Evolutionary conservation across 2,888 invertebrate species (phyloP).

Genomic region (Cabera pusaria): DNA sequence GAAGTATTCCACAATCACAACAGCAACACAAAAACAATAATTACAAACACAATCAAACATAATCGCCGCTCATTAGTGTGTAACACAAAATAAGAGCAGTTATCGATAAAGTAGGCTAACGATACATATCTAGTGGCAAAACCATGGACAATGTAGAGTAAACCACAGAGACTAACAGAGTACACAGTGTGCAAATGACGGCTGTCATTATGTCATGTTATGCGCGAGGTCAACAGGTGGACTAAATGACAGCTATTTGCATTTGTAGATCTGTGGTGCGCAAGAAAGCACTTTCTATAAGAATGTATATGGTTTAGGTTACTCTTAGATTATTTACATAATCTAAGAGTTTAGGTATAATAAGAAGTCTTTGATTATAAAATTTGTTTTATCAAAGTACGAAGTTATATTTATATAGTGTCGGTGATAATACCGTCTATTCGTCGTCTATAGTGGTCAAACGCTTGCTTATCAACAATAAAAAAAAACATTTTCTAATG

Average conservation of each 20-base stretch:
- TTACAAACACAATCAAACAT: conserved; percentile 10
- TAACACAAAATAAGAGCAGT: conserved; percentile 17
- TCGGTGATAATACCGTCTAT: too few relatives aligned
- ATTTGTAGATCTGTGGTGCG: conserved; percentile 3
- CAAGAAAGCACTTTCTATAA: conserved; percentile 5
- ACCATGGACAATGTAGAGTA: conserved; percentile 8
- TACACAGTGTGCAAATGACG: conserved; percentile 21
- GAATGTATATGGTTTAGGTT: too few relatives aligned
- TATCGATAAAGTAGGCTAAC: conserved; percentile 32
- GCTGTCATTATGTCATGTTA: conserved; percentile 26
- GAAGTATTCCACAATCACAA: too few relatives aligned
- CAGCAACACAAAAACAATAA: too few relatives aligned
- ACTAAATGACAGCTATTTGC: conserved; percentile 9
- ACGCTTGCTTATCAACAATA: too few relatives aligned
- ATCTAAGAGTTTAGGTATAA: too few relatives aligned
- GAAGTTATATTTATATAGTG: too few relatives aligned
- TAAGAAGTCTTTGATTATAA: too few relatives aligned
- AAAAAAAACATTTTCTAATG: background rate
- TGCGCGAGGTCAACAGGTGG: conserved; percentile 9
- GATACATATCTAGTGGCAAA: conserved; percentile 26
- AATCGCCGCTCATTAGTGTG: conserved; percentile 6
- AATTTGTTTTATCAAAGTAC: too few relatives aligned
- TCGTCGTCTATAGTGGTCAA: too few relatives aligned
- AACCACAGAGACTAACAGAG: conserved; percentile 17
- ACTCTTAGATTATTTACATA: too few relatives aligned